A percentile compares a stretch with the other conserved stretches of the same genome.
These are phyloP conservation scores for Mesembrinibis cayennensis DNA, from an alignment of 2,113 vertebrate genomes.

Conservation along the genomic window DNA sequence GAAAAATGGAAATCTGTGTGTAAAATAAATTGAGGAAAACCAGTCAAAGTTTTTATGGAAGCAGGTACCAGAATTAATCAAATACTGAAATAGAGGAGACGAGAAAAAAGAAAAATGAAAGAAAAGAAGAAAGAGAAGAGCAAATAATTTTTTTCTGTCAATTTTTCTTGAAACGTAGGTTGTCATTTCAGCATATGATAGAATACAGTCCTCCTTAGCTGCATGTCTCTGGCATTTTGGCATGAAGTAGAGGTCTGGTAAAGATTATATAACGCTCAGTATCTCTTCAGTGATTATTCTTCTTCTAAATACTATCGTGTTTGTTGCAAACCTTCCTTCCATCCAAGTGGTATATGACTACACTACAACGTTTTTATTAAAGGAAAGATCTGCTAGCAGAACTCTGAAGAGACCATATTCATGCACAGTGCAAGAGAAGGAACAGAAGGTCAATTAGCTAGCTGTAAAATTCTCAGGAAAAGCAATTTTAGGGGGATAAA, in stretches of 20 bases:
- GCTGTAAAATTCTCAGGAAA: constrained; percentile 17
- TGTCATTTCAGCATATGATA: not conserved
- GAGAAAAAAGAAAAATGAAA: not conserved
- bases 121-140: not conserved
- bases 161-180: not conserved
- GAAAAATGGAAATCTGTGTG: not conserved
- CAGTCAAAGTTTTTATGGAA: not conserved
- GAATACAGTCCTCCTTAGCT: not conserved
- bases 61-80: not conserved
- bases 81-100: not conserved
- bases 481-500: not conserved
- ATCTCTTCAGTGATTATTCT: not conserved
- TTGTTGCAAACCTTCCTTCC: not conserved
- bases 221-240: not conserved
- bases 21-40: not conserved
- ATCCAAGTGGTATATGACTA: not conserved
- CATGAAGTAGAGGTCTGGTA: not conserved
- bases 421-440: not conserved
- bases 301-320: not conserved
- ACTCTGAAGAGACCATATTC: not conserved
- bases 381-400: not conserved
- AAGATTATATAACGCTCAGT: not conserved
- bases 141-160: not conserved
- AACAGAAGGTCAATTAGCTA: constrained; percentile 16
- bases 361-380: not conserved